A percentile compares a stretch with the other conserved stretches of the same genome.
Evolutionary conservation across 2,113 vertebrate genomes (phyloP).

Genomic region (Melanerpes formicivorus): DNA sequence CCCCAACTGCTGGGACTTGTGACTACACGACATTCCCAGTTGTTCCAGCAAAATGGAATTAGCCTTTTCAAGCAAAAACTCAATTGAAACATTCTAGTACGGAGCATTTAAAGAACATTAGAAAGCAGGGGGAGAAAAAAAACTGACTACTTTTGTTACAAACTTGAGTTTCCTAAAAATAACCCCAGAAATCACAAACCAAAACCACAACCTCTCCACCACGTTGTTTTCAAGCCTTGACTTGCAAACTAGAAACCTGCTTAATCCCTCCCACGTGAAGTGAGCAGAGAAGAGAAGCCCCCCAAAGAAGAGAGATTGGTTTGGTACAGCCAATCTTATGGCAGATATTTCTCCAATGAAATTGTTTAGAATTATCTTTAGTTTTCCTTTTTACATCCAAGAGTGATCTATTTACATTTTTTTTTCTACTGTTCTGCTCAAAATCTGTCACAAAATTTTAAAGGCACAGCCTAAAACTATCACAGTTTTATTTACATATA

Average conservation of each 20-base stretch:
- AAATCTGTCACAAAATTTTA: too few species aligned
- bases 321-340: too few species aligned
- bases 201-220: neutral
- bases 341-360: too few species aligned
- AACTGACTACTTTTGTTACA: neutral
- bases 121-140: neutral
- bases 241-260: neutral
- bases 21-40: fast-evolving
- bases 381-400: too few species aligned
- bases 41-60: neutral
- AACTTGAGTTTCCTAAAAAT: neutral
- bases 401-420: too few species aligned
- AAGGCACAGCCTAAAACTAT: too few species aligned
- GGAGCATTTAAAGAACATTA: neutral
- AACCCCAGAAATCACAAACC: neutral
- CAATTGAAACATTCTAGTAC: neutral
- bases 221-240: neutral
- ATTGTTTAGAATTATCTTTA: too few species aligned
- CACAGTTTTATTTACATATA: neutral
- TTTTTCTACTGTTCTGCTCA: too few species aligned
- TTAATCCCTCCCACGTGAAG: too few species aligned
- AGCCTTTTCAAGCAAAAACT: neutral
- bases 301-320: too few species aligned
- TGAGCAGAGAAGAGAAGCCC: too few species aligned
- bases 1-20: neutral